Base-by-base conservation (phyloP, 2,113 vertebrate genomes). In the Pogonocichla stellata region DNA sequence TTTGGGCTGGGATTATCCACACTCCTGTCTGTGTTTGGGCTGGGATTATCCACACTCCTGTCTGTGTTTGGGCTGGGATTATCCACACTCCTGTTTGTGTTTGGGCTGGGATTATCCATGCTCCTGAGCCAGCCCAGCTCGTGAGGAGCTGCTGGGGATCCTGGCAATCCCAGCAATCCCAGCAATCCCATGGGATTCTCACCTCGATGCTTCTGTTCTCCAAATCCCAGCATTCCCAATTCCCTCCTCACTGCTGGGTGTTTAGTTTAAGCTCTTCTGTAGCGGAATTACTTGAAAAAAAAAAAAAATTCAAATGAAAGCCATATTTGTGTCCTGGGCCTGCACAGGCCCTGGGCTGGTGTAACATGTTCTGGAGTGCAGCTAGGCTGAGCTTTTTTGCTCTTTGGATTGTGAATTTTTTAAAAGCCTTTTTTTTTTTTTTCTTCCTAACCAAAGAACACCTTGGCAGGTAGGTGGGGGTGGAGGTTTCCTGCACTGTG, bases 381-480 rank as follows among this genome's bases (percentile, higher is more conserved):
- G 71, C 54, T 90, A 38, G 28, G 38, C 54, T 53, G 65, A 29
- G n/a, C 1, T 48, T 33, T 42, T 79, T 48, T 40, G 50, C 73
- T 88, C 0, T 78, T 88, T 62, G 38, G 31, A 8, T 43, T 28
- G n/a, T 50, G 51, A 58, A 5, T 64, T 66, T 80, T 72, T 57
- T 60, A 40, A 83, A 82, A 40, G 9, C 34, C 16, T 65, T 74
- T 90, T 84, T 90, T 80, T 62, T 51, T 78, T 90, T 90, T 80
- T 58, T 16, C 28, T 51, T 51, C 26, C 40, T 86, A 92, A 86
- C 95, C 96, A 97, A 97, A 95, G 92, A 93, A 43, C 5, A 17
- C 3, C 5, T 14, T 3, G 5, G 61, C 7, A 6, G 24, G 3
- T 16, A 6, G 28, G 7, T 14, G 29, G 24, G 34, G 34, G 9